Evolutionary conservation across 2,113 vertebrate species (phyloP).

Genomic region (Anhinga anhinga): DNA sequence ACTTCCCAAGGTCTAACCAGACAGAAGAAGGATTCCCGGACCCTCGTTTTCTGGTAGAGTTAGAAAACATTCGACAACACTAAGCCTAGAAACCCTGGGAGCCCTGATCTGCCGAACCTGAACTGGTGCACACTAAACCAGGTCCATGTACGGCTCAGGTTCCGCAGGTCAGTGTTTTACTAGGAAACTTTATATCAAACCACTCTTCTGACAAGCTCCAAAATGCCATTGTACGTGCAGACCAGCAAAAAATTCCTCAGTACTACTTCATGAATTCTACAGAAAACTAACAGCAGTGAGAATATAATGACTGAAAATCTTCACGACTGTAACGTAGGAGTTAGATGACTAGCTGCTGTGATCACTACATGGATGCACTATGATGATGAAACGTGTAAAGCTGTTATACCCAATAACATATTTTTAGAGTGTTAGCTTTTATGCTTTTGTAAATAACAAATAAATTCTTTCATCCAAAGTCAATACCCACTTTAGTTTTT

Average conservation of each 20-base stretch:
- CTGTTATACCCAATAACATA: neutral
- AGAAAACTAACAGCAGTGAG: neutral
- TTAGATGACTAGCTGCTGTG: neutral
- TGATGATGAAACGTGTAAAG: neutral
- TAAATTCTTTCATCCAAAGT: neutral
- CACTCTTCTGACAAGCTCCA: neutral
- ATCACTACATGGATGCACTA: neutral
- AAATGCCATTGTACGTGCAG: neutral
- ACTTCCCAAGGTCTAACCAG: neutral
- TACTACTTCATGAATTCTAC: neutral
- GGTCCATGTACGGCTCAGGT: neutral
- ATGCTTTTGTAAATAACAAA: neutral
- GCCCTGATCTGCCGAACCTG: neutral
- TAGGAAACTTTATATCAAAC: neutral
- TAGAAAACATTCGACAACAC: neutral
- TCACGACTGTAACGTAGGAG: neutral
- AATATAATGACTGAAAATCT: neutral
- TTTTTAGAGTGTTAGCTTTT: neutral
- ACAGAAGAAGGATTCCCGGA: neutral
- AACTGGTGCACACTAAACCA: neutral
- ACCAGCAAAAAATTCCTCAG: neutral
- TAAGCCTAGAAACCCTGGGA: neutral
- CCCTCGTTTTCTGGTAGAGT: neutral
- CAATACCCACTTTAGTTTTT: neutral
- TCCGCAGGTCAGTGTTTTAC: neutral